These are phyloP conservation scores for Proisotoma minuta DNA, from an alignment of 2,888 invertebrate genomes.

Conservation along the genomic window DNA sequence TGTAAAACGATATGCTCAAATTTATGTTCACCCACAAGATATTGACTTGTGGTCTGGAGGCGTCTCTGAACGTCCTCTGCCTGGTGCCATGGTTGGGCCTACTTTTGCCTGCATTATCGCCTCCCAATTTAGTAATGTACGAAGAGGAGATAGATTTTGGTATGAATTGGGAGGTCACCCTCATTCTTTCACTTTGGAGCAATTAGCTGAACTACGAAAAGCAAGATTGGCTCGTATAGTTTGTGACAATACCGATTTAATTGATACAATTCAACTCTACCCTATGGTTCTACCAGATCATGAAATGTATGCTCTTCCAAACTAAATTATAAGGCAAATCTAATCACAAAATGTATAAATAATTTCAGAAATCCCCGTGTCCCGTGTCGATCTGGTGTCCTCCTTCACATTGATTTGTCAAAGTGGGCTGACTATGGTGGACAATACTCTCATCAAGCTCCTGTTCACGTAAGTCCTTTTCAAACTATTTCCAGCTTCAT, in stretches of 20 bases:
- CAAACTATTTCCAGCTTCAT: too few species aligned
- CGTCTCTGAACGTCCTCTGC: constrained; percentile 81
- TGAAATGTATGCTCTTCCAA: constrained; percentile 68
- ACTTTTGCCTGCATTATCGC: constrained; percentile 92
- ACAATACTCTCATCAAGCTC: constrained; percentile 40
- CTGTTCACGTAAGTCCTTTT: constrained; percentile 47
- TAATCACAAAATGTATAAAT: too few species aligned
- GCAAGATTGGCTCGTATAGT: constrained; percentile 73
- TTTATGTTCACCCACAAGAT: constrained; percentile 82
- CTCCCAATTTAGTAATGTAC: constrained; percentile 82
- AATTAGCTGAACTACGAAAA: constrained; percentile 76
- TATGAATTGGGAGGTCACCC: constrained; percentile 88
- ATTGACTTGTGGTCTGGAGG: constrained; percentile 94
- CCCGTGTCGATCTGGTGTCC: constrained; percentile 80
- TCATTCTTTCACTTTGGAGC: constrained; percentile 80
- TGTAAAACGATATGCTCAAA: constrained; percentile 71
- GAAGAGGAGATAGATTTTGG: constrained; percentile 85
- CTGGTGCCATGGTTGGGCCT: constrained; percentile 88
- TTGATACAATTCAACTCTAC: constrained; percentile 83
- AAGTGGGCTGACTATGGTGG: constrained; percentile 76
- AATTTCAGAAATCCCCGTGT: constrained; percentile 82
- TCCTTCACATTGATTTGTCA: constrained; percentile 79
- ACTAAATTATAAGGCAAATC: neutral
- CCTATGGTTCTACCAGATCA: constrained; percentile 90
- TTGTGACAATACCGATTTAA: constrained; percentile 87